A percentile compares a stretch with the other conserved stretches of the same genome.
Evolutionary conservation across 2,888 invertebrate genomes (phyloP).

Genomic region (Volucella bombylans): DNA sequence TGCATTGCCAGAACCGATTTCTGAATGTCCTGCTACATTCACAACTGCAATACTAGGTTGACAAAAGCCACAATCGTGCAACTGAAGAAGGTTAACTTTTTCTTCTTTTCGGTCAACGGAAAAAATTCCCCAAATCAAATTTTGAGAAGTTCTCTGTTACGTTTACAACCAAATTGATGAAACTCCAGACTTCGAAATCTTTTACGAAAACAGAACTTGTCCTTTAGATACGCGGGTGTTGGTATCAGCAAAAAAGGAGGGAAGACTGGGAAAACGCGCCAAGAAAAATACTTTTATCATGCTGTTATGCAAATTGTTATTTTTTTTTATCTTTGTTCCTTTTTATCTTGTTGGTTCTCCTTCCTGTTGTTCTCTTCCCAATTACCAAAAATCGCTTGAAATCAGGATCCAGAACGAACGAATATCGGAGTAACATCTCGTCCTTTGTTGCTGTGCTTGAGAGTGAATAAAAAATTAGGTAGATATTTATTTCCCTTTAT

Average conservation of each 20-base stretch:
- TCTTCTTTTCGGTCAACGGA: too few species aligned
- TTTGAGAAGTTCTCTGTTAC: too few species aligned
- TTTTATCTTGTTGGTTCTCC: too few species aligned
- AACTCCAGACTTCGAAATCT: too few species aligned
- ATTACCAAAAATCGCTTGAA: conserved; percentile 45
- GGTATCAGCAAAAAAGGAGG: conserved; percentile 15
- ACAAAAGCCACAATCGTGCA: too few species aligned
- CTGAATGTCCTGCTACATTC: too few species aligned
- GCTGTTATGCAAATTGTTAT: conserved; percentile 55
- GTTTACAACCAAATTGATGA: too few species aligned
- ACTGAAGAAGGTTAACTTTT: too few species aligned
- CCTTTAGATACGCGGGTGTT: not conserved
- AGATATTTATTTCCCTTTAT: conserved; percentile 33
- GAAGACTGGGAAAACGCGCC: conserved; percentile 9
- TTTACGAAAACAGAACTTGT: conserved; percentile 1
- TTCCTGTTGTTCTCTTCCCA: conserved; percentile 16
- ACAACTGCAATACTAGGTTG: too few species aligned
- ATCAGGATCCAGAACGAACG: conserved; percentile 52
- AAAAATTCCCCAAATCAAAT: too few species aligned
- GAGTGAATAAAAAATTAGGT: conserved; percentile 58
- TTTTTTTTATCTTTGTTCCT: conserved; percentile 11
- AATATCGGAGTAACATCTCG: conserved; percentile 52
- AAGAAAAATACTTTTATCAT: conserved; percentile 31
- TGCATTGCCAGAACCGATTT: too few species aligned
- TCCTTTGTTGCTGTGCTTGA: conserved; percentile 44